Conservation (phyloP, 2,113 vertebrate genomes). For the Girardinichthys multiradiatus region DNA sequence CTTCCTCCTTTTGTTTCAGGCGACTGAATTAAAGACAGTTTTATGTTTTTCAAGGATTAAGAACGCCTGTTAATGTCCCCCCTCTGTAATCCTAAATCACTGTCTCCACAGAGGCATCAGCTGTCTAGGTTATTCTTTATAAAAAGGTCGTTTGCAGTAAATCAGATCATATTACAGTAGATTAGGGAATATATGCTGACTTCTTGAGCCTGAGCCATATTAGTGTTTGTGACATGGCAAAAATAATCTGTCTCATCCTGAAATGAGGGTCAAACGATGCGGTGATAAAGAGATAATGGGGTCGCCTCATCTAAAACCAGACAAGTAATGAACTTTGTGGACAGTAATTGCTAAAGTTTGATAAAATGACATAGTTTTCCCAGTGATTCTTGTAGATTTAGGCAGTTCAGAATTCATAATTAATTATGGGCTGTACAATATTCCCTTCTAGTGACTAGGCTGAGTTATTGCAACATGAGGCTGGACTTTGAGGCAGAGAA, state of each 20-base stretch:
- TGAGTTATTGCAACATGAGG: conserved; percentile 37
- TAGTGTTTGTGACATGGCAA: conserved; percentile 14
- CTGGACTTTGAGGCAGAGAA: accelerated
- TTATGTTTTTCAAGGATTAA: conserved; percentile 28
- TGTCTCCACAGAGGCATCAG: conserved; percentile 34
- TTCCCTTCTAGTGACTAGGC: conserved; percentile 42
- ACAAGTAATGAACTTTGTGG: not conserved
- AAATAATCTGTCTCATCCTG: conserved; percentile 55
- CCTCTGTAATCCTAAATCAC: conserved; percentile 38
- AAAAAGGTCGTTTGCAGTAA: conserved; percentile 2
- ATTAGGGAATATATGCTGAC: conserved; percentile 5
- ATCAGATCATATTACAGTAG: conserved; percentile 4
- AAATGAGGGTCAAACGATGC: conserved; percentile 69
- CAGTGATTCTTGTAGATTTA: not conserved
- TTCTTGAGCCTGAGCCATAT: conserved; percentile 15
- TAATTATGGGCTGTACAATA: conserved; percentile 16
- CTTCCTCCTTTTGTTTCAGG: not conserved
- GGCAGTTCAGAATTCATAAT: conserved; percentile 18
- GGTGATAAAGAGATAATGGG: conserved; percentile 26
- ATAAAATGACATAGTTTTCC: not conserved
- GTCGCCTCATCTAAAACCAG: not conserved
- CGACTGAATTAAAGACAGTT: not conserved
- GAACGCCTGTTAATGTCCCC: not conserved
- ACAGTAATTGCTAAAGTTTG: not conserved
- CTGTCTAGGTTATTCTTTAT: not conserved